Evolutionary conservation across 2,888 invertebrate species (phyloP).

Genomic region (Octonoba sinensis): DNA sequence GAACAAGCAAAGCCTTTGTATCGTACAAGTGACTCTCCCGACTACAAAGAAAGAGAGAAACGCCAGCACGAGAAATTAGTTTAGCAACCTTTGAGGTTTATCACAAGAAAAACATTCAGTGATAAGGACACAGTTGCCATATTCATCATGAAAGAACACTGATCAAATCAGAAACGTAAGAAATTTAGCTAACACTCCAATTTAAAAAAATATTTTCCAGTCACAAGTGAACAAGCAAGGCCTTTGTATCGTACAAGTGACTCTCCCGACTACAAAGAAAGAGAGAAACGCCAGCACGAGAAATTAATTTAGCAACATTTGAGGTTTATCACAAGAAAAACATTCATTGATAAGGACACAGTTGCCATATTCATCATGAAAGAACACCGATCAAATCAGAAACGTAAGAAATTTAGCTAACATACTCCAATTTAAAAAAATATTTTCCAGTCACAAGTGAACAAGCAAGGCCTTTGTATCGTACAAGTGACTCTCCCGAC

Average conservation of each 20-base stretch:
- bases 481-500: not conserved
- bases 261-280: not conserved
- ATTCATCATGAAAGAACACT: too few relatives aligned
- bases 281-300: conserved; percentile 11
- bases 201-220: too few relatives aligned
- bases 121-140: conserved; percentile 43
- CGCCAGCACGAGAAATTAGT: conserved; percentile 6
- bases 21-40: conserved; percentile 1
- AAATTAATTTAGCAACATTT: not conserved
- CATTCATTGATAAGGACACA: not conserved
- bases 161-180: too few relatives aligned
- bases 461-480: too few relatives aligned
- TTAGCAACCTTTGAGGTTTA: conserved; percentile 32
- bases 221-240: conserved; percentile 5
- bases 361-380: not conserved
- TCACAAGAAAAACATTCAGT: not conserved
- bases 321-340: not conserved
- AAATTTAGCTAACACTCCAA: too few relatives aligned
- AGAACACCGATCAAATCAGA: too few relatives aligned
- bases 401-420: too few relatives aligned
- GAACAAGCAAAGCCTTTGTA: not conserved
- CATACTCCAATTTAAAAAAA: too few relatives aligned
- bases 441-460: too few relatives aligned
- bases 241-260: not conserved
- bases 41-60: conserved; percentile 7